These are phyloP conservation scores for Drosophila repleta DNA, from an alignment of 1,140 invertebrate species.

Conservation along the genomic window DNA sequence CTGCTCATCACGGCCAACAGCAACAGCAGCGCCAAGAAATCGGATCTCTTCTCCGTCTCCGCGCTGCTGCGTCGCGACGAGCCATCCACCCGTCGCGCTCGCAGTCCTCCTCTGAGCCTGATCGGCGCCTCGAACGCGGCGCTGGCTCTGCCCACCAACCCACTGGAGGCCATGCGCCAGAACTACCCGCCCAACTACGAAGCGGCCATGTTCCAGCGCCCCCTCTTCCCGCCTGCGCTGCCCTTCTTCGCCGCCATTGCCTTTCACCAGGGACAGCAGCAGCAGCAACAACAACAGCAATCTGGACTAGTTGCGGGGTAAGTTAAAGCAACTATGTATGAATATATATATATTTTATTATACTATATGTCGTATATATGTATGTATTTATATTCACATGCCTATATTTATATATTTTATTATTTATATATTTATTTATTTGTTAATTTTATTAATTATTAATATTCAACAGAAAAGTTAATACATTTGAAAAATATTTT, in stretches of 20 bases:
- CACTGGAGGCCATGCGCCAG: constrained; percentile 84
- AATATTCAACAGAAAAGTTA: too few relatives aligned
- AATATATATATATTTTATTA: background rate
- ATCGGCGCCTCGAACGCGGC: constrained; percentile 32
- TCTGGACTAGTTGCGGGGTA: constrained; percentile 61
- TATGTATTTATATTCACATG: too few relatives aligned
- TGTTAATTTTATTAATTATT: too few relatives aligned
- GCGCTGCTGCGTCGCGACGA: constrained; percentile 90
- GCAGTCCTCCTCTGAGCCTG: constrained; percentile 82
- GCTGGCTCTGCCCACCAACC: constrained; percentile 80
- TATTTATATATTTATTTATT: too few relatives aligned
- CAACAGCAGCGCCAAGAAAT: constrained; percentile 85
- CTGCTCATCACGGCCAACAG: constrained; percentile 63
- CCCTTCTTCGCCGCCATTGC: constrained; percentile 82
- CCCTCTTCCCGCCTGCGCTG: constrained; percentile 80
- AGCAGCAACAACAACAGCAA: constrained; percentile 52
- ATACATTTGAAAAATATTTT: too few relatives aligned
- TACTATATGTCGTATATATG: too few relatives aligned
- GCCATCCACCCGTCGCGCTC: constrained; percentile 88
- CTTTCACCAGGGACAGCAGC: constrained; percentile 82
- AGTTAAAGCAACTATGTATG: constrained; percentile 15
- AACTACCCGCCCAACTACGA: constrained; percentile 78
- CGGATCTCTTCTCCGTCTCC: constrained; percentile 91
- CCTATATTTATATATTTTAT: background rate
- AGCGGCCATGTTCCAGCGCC: constrained; percentile 75